Evolutionary conservation across 30 jellyfish, hydroid and myxozoan genomes (phyloP).

Genomic region (Hydractinia symbiolongicarpus): DNA sequence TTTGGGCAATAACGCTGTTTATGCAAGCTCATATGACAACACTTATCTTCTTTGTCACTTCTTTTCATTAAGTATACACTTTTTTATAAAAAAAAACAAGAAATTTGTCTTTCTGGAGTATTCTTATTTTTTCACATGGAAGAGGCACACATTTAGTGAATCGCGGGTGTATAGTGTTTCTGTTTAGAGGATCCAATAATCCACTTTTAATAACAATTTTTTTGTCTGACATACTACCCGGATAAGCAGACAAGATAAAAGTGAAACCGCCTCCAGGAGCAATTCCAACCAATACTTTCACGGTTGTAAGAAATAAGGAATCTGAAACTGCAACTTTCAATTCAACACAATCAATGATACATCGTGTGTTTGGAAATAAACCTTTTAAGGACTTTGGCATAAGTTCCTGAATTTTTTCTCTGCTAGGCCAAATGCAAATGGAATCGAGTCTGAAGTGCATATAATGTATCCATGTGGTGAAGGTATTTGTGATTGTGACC

Average conservation of each 20-base stretch:
- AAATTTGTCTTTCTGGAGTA: too few species aligned
- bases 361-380: not conserved
- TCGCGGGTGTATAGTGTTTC: too few species aligned
- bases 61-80: too few species aligned
- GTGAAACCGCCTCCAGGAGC: slow-evolving; percentile 49
- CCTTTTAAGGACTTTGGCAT: not conserved
- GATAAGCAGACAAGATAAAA: slow-evolving; percentile 31
- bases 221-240: slow-evolving; percentile 30
- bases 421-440: too few species aligned
- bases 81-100: too few species aligned
- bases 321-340: slow-evolving; percentile 17
- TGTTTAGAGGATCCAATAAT: slow-evolving; percentile 15
- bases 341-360: slow-evolving; percentile 25
- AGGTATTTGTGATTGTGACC: not conserved
- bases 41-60: too few species aligned
- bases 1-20: too few species aligned
- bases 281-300: slow-evolving; percentile 14
- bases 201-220: slow-evolving; percentile 23
- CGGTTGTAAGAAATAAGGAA: slow-evolving; percentile 16
- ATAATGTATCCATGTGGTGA: not conserved
- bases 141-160: too few species aligned
- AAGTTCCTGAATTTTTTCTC: not conserved
- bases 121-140: too few species aligned
- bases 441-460: too few species aligned
- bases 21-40: too few species aligned